Base-by-base conservation (phyloP, 2,888 invertebrate species). In the Morpho achilles region DNA sequence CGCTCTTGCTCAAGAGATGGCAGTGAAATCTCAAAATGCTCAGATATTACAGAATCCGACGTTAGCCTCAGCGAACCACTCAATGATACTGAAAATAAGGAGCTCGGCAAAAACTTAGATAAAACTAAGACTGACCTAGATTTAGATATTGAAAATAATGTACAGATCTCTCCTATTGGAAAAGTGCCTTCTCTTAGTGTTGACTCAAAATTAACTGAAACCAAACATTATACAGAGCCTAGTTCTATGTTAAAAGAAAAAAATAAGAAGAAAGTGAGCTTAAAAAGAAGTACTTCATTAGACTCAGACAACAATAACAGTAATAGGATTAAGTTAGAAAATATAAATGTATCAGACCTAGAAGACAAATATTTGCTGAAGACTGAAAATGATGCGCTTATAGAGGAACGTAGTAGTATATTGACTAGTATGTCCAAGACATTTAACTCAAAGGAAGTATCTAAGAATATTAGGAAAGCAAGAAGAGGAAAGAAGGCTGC, bases 1-100 rank as follows among this genome's bases (percentile, higher is more conserved):
- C 82, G 91, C 60, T 91, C 91, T 62, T 87, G 85, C 70, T 91
- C 91, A 44, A 76, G 90, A 55, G 93, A 93, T 66, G 92, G 92
- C 60, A 92, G 92, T 74, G 93, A 93, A 78, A 82, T 92, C 69
- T 92, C 92, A 48, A 93, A 93, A 76, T 84, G 92, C 71, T 93
- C 93, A 56, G 93, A 93, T 70, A 78, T 87, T 69, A 91, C 91
- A 22, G 93, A 93, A 76, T 93, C 93, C n/a, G 93, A 93, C 72
- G 79, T 93, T 69, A 93, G 93, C 77, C 88, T 92, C 75, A 92
- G 91, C 61, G 93, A 93, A 77, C 76, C 91, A 68, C 80, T 85
- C 67, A 87, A 79, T 61, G 90, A 90, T 63, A 73, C 79, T 45
- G 88, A 87, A 60, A 73, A 68, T 68, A 87, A 84, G 76, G 88